Conservation (phyloP, 30 jellyfish, hydroid and myxozoan species). For the Aurelia sp. region DNA sequence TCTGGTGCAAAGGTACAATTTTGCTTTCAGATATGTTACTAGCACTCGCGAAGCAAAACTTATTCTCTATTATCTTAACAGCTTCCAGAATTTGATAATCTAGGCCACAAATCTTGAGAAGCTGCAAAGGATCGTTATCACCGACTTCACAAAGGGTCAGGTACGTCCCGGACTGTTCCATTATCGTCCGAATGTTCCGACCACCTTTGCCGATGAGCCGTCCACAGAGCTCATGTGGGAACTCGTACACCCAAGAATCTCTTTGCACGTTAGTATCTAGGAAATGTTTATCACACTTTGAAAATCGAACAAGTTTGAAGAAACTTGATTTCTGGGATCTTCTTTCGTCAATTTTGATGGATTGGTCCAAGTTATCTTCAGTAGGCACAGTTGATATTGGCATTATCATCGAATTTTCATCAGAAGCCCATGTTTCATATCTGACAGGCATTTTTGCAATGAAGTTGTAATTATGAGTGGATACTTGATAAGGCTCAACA, state of each 20-base stretch:
- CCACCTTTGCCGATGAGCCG: slow-evolving; percentile 77
- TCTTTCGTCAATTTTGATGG: too few species aligned
- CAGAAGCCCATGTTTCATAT: too few species aligned
- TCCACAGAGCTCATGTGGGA: slow-evolving; percentile 73
- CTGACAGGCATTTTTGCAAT: too few species aligned
- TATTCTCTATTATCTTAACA: slow-evolving; percentile 15
- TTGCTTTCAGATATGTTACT: neutral
- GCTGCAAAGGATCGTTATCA: neutral
- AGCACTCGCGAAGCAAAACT: slow-evolving; percentile 1
- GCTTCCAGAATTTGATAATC: slow-evolving; percentile 36
- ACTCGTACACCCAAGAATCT: slow-evolving; percentile 67
- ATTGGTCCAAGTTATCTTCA: too few species aligned
- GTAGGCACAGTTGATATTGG: too few species aligned
- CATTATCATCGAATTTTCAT: too few species aligned
- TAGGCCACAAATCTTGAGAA: slow-evolving; percentile 47
- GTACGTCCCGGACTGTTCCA: slow-evolving; percentile 46
- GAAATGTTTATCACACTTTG: slow-evolving; percentile 21
- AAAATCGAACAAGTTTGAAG: slow-evolving; percentile 16
- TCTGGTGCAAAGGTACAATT: slow-evolving; percentile 17
- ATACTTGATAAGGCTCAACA: neutral
- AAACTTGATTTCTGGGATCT: too few species aligned
- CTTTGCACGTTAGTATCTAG: neutral
- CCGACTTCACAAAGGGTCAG: slow-evolving; percentile 14
- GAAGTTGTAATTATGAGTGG: neutral
- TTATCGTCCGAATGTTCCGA: slow-evolving; percentile 35